phyloP scores from a whole-genome alignment of 2,888 invertebrate genomes.

The Macrosoma leucophasiata region DNA sequence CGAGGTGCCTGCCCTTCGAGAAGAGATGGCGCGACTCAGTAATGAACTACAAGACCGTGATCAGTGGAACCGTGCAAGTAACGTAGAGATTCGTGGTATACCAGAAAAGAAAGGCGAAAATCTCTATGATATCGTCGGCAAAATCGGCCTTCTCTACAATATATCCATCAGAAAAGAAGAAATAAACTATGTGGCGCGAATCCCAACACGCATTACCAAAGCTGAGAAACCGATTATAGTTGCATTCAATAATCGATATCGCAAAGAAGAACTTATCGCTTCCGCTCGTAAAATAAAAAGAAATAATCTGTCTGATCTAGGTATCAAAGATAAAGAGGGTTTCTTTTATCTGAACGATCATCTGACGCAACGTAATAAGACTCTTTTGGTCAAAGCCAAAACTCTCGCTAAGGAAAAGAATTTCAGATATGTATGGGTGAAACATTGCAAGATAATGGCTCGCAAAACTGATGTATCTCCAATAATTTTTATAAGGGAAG shows the following conservation, averaged over 20 bases:
- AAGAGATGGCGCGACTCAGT: not conserved
- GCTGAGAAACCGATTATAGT: not conserved
- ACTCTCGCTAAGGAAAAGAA: constrained; percentile 9
- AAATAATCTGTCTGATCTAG: too few relatives aligned
- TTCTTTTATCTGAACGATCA: constrained; percentile 22
- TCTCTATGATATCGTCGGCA: not conserved
- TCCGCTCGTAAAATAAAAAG: too few relatives aligned
- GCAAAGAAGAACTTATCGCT: too few relatives aligned
- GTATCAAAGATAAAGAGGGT: not conserved
- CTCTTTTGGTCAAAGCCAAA: constrained; percentile 22
- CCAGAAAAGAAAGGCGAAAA: not conserved
- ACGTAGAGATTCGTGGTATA: not conserved
- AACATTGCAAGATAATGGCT: constrained; percentile 7
- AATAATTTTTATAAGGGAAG: not conserved
- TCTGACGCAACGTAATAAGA: constrained; percentile 23
- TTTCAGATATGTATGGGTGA: constrained; percentile 7
- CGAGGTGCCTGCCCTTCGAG: not conserved
- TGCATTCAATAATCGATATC: too few relatives aligned
- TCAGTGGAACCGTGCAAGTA: not conserved
- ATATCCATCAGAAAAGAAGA: not conserved
- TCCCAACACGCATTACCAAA: constrained; percentile 1
- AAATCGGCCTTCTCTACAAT: not conserved
- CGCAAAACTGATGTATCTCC: constrained; percentile 6
- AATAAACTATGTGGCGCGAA: not conserved
- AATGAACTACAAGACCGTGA: not conserved